Evolutionary conservation across 92 coral and sea anemone genomes (phyloP), one percentile per base, ranked within the genome.

Genomic region (Umimayanthus kanabou): DNA sequence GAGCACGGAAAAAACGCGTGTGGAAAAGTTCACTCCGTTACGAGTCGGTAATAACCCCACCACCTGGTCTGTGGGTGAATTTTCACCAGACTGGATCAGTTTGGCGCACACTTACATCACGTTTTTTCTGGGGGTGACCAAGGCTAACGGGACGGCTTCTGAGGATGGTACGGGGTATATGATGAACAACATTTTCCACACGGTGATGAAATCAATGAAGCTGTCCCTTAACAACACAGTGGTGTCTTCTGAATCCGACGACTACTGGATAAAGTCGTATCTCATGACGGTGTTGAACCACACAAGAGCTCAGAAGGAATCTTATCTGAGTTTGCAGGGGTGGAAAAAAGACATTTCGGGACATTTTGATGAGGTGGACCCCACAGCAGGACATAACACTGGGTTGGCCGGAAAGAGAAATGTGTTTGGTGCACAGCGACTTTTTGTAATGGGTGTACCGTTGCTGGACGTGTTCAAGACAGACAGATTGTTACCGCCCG

Each of bases 401-500:
- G 74, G 89, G 2, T 39, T 39, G 70, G 47, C 61, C 29, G 29
- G 80, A 30, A 87, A 50, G 23, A 0, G 58, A 0, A 45, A 78
- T 10, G 58, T 73, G 5, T 8, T 15, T 6, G 64, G 22, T 0
- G 45, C 28, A 3, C 73, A 58, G 1, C 47, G 66, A 10, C 39
- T 88, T 42, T 15, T 90, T 53, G 66, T 43, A 8, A 43, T 90
- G 25, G 92, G 89, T 1, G 79, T 85, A 16, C 89, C 87, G 2
- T 49, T 85, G 0, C 49, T 53, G 11, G 86, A 90, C 7, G 6
- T 89, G 11, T 76, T 78, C 57, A 76, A 83, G 57, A 20, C 61
- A 0, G 73, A 89, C 16, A 71, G 69, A 50, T 23, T 89, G 65
- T 61, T 89, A 43, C 77, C 84, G 5, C 74, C 82, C 4, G 42